Evolutionary conservation across 2,797 vertebrate genomes (phyloP), one percentile per base, ranked within the genome.

Genomic region (Catharus ustulatus): DNA sequence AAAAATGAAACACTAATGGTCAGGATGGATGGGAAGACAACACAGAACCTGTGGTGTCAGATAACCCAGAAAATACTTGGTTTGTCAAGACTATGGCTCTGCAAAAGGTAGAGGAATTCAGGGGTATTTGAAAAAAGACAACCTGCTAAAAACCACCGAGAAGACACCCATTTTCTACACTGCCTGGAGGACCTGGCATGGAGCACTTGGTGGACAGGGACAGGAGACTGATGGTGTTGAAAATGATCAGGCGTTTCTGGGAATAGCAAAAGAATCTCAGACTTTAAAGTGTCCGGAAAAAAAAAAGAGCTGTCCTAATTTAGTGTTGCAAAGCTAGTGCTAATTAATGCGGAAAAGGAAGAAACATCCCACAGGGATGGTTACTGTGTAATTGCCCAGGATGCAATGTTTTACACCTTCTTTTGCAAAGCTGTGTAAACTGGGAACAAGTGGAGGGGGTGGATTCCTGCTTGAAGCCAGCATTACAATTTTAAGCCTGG

Each of bases 111-210:
- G 72, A 69, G 45, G 76, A 84, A 43, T 43, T 55, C 26, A 61
- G 32, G 15, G 19, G 38, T 58, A 29, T 58, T 90, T 3, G 3
- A 89, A 93, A 26, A 87, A 77, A 51, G 27, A 43, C 36, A 72
- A 20, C 15, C 9, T 74, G 54, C 34, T 64, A 23, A 64, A 90
- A 91, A 54, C 0, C 61, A 61, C 36, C 66, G 59, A 82, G 57
- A 30, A 85, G 40, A 89, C 59, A 38, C 11, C 4, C 9, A 18
- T 89, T 67, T 94, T 66, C 71, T 63, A 21, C 64, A 22, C 15
- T 63, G 67, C 45, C 40, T 36, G 24, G 40, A 17, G 19, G 20
- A 57, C 34, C 57, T 0, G 1, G 27, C 0, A 0, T 21, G 34
- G 57, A 45, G n/a, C 78, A 67, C 36, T 54, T 29, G 14, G 40